These are phyloP conservation scores for Peromyscus eremicus DNA, from an alignment of 2,797 vertebrate species.

Conservation along the genomic window DNA sequence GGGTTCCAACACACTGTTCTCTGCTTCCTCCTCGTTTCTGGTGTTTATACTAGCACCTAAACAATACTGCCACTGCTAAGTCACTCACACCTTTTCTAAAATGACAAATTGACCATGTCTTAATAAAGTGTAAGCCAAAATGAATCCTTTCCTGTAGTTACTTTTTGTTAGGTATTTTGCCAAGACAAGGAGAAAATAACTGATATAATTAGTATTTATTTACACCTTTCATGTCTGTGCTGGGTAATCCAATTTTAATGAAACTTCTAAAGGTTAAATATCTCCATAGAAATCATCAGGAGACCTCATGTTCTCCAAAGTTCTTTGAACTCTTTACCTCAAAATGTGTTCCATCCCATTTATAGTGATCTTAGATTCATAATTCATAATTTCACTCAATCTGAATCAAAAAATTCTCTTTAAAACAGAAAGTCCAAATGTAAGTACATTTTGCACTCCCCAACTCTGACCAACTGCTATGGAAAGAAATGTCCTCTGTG, in stretches of 20 bases:
- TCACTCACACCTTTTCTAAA: background rate
- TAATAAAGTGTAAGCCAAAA: background rate
- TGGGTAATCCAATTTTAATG: background rate
- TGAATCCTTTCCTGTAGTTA: background rate
- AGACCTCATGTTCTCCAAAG: background rate
- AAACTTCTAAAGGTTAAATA: background rate
- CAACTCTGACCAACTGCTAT: background rate
- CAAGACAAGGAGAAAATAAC: background rate
- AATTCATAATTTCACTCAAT: background rate
- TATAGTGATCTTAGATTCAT: background rate
- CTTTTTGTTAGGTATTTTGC: background rate
- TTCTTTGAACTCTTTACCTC: background rate
- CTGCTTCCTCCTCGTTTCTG: too few relatives aligned
- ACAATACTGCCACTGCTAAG: background rate
- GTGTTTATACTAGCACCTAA: background rate
- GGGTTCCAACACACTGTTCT: background rate
- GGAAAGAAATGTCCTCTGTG: background rate
- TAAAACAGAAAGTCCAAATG: background rate
- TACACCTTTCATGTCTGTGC: background rate
- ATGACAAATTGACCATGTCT: background rate
- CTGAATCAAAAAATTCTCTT: background rate
- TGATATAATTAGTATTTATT: background rate
- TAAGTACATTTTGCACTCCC: background rate
- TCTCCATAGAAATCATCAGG: background rate
- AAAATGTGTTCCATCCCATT: background rate